Evolutionary conservation across 2,797 vertebrate species (phyloP).

Genomic region (Megaceryle alcyon): DNA sequence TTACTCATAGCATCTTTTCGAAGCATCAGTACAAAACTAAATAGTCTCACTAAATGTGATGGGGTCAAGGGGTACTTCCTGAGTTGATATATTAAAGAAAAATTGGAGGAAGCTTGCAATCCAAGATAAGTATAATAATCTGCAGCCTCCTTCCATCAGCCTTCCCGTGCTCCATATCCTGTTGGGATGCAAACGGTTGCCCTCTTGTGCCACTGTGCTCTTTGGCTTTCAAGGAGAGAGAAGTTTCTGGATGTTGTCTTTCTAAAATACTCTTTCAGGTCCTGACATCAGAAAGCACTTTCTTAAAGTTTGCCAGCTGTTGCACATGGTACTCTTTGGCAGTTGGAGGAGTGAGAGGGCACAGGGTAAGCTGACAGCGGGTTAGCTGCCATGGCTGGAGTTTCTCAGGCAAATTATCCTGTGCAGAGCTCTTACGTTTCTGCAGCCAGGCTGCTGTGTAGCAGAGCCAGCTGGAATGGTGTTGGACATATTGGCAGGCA

Average conservation of each 20-base stretch:
- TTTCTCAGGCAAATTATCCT: neutral
- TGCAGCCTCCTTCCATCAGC: neutral
- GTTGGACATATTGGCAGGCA: neutral
- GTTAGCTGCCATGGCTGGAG: neutral
- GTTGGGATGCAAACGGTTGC: neutral
- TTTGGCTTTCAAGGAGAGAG: neutral
- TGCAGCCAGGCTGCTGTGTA: neutral
- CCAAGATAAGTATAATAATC: neutral
- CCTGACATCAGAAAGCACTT: neutral
- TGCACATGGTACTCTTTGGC: neutral
- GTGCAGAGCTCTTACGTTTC: rapidly evolving
- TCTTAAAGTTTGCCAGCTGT: neutral
- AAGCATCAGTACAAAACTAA: neutral
- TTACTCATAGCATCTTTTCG: neutral
- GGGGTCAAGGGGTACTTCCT: neutral
- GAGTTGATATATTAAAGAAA: neutral
- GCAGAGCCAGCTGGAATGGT: neutral
- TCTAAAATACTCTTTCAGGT: neutral
- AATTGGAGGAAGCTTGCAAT: neutral
- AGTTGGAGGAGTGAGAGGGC: neutral
- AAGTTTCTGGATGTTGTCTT: neutral
- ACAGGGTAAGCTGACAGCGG: neutral
- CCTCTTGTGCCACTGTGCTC: neutral
- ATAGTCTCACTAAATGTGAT: neutral
- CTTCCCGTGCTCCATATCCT: neutral